These are phyloP conservation scores for Eudasyphora cyanicolor DNA, from an alignment of 2,888 invertebrate species.

Conservation along the genomic window DNA sequence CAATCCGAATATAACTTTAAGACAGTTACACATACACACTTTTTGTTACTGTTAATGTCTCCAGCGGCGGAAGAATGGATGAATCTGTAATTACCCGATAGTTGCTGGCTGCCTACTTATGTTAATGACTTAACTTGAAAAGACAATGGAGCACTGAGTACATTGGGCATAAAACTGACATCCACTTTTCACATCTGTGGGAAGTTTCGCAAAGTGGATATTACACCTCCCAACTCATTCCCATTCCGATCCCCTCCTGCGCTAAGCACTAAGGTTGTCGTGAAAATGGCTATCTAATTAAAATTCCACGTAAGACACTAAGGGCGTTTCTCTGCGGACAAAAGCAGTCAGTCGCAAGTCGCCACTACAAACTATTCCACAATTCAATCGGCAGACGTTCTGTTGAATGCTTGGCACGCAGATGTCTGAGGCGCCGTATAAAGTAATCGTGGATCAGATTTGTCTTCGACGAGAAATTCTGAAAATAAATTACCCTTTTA, in stretches of 20 bases:
- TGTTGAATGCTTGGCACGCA: too few species aligned
- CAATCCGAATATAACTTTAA: too few species aligned
- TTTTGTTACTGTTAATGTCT: not conserved
- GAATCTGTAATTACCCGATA: not conserved
- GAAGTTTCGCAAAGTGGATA: not conserved
- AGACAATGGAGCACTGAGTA: not conserved
- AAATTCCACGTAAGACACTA: not conserved
- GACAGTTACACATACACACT: not conserved
- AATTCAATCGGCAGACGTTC: not conserved
- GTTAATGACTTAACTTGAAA: constrained; percentile 4
- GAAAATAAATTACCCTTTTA: too few species aligned
- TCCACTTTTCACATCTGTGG: not conserved
- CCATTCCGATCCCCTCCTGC: not conserved
- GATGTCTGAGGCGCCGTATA: too few species aligned
- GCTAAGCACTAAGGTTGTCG: not conserved
- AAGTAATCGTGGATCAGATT: too few species aligned
- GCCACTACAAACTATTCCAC: not conserved
- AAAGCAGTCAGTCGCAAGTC: not conserved
- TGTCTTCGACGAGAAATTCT: too few species aligned
- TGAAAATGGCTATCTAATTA: not conserved
- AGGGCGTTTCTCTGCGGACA: not conserved
- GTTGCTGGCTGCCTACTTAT: not conserved
- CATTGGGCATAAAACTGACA: not conserved
- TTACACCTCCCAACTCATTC: not conserved
- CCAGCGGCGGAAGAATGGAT: not conserved